Conservation (phyloP, 1,140 invertebrate genomes). For the Calycopis cecrops region DNA sequence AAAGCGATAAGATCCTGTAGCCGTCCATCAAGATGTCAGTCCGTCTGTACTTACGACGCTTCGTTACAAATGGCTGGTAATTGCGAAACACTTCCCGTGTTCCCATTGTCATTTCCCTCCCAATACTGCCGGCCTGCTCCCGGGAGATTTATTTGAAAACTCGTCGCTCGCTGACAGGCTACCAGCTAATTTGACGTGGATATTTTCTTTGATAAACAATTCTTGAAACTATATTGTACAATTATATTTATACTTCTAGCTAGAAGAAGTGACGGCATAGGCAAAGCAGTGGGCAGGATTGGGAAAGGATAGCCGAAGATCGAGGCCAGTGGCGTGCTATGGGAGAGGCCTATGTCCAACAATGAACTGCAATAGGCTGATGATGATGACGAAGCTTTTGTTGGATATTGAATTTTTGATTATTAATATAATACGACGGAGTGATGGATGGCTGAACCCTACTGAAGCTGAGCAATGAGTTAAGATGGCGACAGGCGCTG, state of each 20-base stretch:
- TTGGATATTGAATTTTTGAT: too few relatives aligned
- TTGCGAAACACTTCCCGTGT: constrained; percentile 3
- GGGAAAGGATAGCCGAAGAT: too few relatives aligned
- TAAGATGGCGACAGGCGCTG: too few relatives aligned
- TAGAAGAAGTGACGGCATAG: too few relatives aligned
- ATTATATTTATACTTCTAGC: background rate
- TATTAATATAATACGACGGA: too few relatives aligned
- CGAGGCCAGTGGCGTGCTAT: too few relatives aligned
- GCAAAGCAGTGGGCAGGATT: too few relatives aligned
- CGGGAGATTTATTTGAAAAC: constrained; percentile 7
- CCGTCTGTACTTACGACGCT: background rate
- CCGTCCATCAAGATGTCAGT: constrained; percentile 4
- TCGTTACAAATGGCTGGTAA: background rate
- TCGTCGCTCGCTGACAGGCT: background rate
- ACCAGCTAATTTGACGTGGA: background rate
- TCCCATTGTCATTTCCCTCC: constrained; percentile 2
- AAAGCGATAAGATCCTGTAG: background rate
- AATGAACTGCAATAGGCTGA: too few relatives aligned
- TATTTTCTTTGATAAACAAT: background rate
- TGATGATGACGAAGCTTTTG: too few relatives aligned
- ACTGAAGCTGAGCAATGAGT: too few relatives aligned
- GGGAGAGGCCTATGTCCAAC: too few relatives aligned
- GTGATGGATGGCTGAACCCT: too few relatives aligned
- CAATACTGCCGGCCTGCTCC: background rate
- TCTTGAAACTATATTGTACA: background rate